phyloP scores from a whole-genome alignment of 2,888 invertebrate species.

The Cyrtodaria siliqua region DNA sequence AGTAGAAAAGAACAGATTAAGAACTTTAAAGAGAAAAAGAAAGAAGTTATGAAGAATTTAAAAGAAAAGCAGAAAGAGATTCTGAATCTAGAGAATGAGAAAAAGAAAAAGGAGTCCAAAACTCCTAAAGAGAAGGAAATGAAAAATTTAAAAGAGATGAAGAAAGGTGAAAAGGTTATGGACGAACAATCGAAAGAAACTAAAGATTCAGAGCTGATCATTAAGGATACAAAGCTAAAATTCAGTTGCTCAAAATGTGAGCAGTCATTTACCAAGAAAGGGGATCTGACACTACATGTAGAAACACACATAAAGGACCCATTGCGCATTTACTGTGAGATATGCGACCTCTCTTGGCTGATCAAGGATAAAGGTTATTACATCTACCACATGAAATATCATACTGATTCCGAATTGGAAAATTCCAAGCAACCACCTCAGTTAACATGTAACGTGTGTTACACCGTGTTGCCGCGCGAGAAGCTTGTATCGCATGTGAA shows the following conservation, averaged over 20 bases:
- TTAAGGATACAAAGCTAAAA: constrained; percentile 22
- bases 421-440: constrained; percentile 22
- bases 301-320: constrained; percentile 47
- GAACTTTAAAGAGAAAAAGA: constrained; percentile 22
- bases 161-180: constrained; percentile 6
- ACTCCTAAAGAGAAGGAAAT: constrained; percentile 9
- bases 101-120: constrained; percentile 14
- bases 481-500: constrained; percentile 41
- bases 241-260: constrained; percentile 54
- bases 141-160: constrained; percentile 8
- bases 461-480: constrained; percentile 26
- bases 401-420: constrained; percentile 35
- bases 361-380: constrained; percentile 51
- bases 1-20: constrained; percentile 15
- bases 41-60: constrained; percentile 15
- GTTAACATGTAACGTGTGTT: constrained; percentile 43
- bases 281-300: constrained; percentile 43
- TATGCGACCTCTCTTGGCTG: constrained; percentile 46
- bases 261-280: constrained; percentile 42
- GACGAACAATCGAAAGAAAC: not conserved
- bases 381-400: constrained; percentile 58
- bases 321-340: constrained; percentile 40
- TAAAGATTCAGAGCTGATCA: not conserved
- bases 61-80: constrained; percentile 30
- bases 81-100: constrained; percentile 26